Conservation (phyloP, 1,140 invertebrate genomes). For the Homarus americanus region DNA sequence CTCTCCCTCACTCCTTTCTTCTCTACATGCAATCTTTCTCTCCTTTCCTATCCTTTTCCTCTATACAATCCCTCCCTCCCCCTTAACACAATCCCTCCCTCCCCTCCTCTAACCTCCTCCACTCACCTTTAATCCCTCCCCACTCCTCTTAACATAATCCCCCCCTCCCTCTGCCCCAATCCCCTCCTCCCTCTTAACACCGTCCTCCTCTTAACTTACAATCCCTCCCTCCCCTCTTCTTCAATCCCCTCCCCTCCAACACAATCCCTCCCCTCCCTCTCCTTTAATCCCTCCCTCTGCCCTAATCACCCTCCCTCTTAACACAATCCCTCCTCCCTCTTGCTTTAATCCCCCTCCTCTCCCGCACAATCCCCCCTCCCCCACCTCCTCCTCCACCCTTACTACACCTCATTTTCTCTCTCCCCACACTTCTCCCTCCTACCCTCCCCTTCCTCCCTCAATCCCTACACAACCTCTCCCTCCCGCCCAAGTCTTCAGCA, state of each 20-base stretch:
- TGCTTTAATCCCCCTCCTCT: too few species aligned
- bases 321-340: too few species aligned
- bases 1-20: background rate
- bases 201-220: too few species aligned
- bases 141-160: too few species aligned
- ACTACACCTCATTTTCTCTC: background rate
- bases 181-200: too few species aligned
- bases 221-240: too few species aligned
- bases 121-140: background rate
- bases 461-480: background rate
- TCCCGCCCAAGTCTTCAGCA: background rate
- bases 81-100: background rate
- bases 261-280: too few species aligned
- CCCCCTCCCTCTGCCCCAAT: background rate
- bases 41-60: background rate
- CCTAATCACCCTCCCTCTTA: too few species aligned
- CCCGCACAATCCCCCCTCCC: too few species aligned
- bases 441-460: background rate
- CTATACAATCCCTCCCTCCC: background rate
- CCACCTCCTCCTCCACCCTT: too few species aligned
- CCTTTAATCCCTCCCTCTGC: too few species aligned
- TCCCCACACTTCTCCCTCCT: background rate
- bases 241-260: too few species aligned
- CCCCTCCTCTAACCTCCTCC: background rate
- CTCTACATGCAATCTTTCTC: background rate